These are phyloP conservation scores for Forbesichthys papilliferus DNA, from an alignment of 2,113 vertebrate genomes.

Conservation along the genomic window DNA sequence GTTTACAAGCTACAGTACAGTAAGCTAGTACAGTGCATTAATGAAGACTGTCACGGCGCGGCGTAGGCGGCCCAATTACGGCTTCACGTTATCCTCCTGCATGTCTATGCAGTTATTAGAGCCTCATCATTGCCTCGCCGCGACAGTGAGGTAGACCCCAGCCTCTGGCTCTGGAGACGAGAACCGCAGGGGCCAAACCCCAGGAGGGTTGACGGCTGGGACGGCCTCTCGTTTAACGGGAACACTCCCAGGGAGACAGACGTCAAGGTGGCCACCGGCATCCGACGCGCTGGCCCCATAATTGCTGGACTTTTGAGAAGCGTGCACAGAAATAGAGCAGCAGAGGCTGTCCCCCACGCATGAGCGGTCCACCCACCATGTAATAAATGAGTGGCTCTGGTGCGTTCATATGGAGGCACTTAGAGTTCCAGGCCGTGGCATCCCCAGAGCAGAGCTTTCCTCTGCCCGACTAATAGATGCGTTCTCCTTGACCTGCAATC, in stretches of 20 bases:
- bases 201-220: conserved; percentile 62
- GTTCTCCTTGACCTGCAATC: conserved; percentile 69
- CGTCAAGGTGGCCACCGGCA: conserved; percentile 79
- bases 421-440: conserved; percentile 65
- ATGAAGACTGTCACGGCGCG: conserved; percentile 29
- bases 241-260: conserved; percentile 77
- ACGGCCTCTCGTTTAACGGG: conserved; percentile 65
- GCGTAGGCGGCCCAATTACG: conserved; percentile 58
- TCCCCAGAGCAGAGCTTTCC: conserved; percentile 68
- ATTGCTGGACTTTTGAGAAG: conserved; percentile 76
- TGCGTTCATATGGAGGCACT: conserved; percentile 79
- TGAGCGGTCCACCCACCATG: conserved; percentile 76
- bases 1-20: conserved; percentile 8
- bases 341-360: conserved; percentile 64
- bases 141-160: conserved; percentile 72
- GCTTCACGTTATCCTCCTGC: conserved; percentile 61
- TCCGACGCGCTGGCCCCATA: conserved; percentile 74
- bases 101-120: conserved; percentile 70
- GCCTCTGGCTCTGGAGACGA: conserved; percentile 66
- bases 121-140: conserved; percentile 71
- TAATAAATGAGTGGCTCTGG: conserved; percentile 78
- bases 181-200: conserved; percentile 69
- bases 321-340: conserved; percentile 75
- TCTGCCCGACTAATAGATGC: conserved; percentile 70
- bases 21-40: conserved; percentile 11